Evolutionary conservation across 2,113 vertebrate genomes (phyloP), one percentile per base, ranked within the genome.

Genomic region (Pitta sordida): DNA sequence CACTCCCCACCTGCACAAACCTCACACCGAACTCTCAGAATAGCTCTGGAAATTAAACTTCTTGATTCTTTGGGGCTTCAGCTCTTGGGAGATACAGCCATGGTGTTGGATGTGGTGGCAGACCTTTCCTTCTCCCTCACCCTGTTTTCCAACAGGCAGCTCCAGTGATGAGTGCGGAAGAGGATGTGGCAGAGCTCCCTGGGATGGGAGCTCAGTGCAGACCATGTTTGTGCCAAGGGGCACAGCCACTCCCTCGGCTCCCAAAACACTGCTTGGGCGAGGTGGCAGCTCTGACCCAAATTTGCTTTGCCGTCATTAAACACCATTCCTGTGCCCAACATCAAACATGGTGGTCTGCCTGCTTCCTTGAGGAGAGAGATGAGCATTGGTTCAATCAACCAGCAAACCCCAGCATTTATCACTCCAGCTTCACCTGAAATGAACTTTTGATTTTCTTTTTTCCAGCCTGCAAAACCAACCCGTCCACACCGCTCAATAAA

Each of bases 141-240:
- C 34, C 58, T n/a, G 30, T 41, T 70, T 83, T 59, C 51, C 26
- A 76, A 52, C 17, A 39, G 37, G n/a, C 19, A 13, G 34, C 49
- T 63, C 44, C 44, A 17, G 19, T 3, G 20, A 60, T 8, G 20
- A 26, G 34, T 3, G 1, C 15, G 46, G 41, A 73, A 14, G 22
- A 65, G 26, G 64, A 64, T 29, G 41, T 0, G 3, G 58, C 37
- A 80, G 39, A 73, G 19, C 1, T 4, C 16, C 15, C 9, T 0
- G 0, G 14, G 64, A 77, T 0, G 3, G 29, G 16, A 21, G 7
- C 36, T 23, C 2, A 4, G 52, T 2, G 2, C 13, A 46, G 27
- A 39, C 12, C 37, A 41, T 2, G 6, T 21, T 60, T 43, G 9
- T 71, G 56, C 56, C 62, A 56, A 56, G 41, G 20, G 56, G 46